Evolutionary conservation across 2,888 invertebrate genomes (phyloP), one percentile per base, ranked within the genome.

Genomic region (Hyles lineata): DNA sequence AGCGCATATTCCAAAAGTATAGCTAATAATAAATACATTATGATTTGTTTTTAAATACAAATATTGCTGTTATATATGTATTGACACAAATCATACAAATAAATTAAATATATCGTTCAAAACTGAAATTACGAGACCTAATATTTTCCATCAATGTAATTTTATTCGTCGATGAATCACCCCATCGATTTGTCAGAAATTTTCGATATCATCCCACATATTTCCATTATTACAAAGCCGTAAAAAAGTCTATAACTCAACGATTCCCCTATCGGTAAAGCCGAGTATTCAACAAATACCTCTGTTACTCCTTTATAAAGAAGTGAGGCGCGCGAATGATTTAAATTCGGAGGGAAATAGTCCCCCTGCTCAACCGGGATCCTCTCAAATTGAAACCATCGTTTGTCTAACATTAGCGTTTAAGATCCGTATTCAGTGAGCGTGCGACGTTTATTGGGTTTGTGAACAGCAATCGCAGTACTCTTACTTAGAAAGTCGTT

Each of bases 401-500:
- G 67, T 67, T 67, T 67, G 67, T 67, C 67, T 67, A 67, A 67
- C 67, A 67, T 67, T 67, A 67, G 67, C 67, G 67, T 67, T 67
- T 67, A 67, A 67, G 55, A 71, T 71, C 32, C 62, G 71, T 71
- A 71, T 71, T 71, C 71, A 52, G 71, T 63, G 50, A 71, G 21
- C 62, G 62, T 55, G 29, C 29, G 21, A 55, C 62, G 71, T 71
- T 71, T 71, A 71, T 71, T 63, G 61, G 62, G 71, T 50, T 67
- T 67, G 67, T 67, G 67, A 67, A 67, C 50, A 67, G 50, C 21
- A 67, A 63, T 35, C 63, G 21, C 15, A 15, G 67, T 50, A 6
- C 59, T 60, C 59, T 43, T 71, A 60, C 70, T 71, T 71, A 71
- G 70, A 71, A 71, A 71, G 70, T 43, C 59, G 60, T 43, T 63